Base-by-base conservation (phyloP, 2,113 vertebrate species). In the Oenanthe melanoleuca region DNA sequence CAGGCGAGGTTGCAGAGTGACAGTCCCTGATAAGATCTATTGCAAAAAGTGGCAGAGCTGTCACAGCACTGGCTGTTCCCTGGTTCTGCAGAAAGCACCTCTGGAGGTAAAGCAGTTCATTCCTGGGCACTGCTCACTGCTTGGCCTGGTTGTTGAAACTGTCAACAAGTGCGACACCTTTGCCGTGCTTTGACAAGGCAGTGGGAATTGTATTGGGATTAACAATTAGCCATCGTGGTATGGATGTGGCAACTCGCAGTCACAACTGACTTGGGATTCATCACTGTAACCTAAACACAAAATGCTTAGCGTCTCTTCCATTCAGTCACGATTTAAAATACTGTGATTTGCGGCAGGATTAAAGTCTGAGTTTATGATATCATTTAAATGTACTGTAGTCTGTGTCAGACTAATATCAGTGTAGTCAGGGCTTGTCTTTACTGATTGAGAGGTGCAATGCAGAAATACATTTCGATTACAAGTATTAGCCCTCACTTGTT, bases 101-200 rank as follows among this genome's bases (percentile, higher is more conserved):
- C 71, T 45, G 91, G 72, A 79, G 80, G 37, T 40, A 33, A 74
- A 78, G 61, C 53, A 65, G 49, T 44, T 95, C n/a, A 9, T 65
- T 67, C 90, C 69, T 52, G 53, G 72, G 67, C 17, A 5, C 49
- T 81, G 47, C 64, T 93, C 75, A 11, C 40, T 83, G 69, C 82
- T 84, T 94, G 92, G 93, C 90, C 93, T 93, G 31, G 0, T 34
- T 83, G 92, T 78, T 95, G 86, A 69, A 71, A 75, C 86, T 90
- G 88, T 74, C 88, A 95, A 81, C 90, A 93, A 92, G 86, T 92
- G 82, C 67, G 92, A 21, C 52, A 57, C 40, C 34, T 84, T 22
- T 44, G 64, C 38, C 3, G 3, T 64, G 71, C 59, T 90, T 83
- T 75, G 75, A 45, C 72, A 80, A 9, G 44, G 42, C 82, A 50